Evolutionary conservation across 2,113 vertebrate genomes (phyloP).

Genomic region (Gracilinanus agilis): DNA sequence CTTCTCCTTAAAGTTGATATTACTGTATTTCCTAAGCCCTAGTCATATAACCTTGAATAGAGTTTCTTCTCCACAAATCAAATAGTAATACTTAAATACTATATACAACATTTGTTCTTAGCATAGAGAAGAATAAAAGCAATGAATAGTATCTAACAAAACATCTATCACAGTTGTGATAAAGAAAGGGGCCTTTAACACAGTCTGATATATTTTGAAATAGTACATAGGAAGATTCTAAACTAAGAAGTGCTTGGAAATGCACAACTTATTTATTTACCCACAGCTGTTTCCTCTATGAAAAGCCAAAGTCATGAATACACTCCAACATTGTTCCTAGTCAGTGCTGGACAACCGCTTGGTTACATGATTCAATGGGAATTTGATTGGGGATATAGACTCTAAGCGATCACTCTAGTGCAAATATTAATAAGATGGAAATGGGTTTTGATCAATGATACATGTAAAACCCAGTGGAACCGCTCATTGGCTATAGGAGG

Average conservation of each 20-base stretch:
- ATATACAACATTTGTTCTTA: background rate
- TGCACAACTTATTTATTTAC: background rate
- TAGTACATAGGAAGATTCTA: background rate
- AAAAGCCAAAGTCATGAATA: background rate
- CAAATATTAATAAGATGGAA: too few relatives aligned
- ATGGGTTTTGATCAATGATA: too few relatives aligned
- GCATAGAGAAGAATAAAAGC: background rate
- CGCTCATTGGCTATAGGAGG: too few relatives aligned
- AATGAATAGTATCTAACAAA: background rate
- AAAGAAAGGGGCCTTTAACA: too few relatives aligned
- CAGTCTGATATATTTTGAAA: background rate
- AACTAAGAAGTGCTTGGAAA: background rate
- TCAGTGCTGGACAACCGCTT: too few relatives aligned
- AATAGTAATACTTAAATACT: background rate
- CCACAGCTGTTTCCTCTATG: background rate
- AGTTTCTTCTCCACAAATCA: background rate
- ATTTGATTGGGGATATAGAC: too few relatives aligned
- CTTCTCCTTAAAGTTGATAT: background rate
- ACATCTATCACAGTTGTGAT: too few relatives aligned
- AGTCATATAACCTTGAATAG: background rate
- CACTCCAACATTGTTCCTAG: background rate
- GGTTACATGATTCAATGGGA: too few relatives aligned
- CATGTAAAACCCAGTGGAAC: too few relatives aligned
- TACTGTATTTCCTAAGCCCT: background rate
- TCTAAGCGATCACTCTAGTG: too few relatives aligned